These are phyloP conservation scores for Antheraea pernyi DNA, from an alignment of 1,140 invertebrate species.

Conservation along the genomic window DNA sequence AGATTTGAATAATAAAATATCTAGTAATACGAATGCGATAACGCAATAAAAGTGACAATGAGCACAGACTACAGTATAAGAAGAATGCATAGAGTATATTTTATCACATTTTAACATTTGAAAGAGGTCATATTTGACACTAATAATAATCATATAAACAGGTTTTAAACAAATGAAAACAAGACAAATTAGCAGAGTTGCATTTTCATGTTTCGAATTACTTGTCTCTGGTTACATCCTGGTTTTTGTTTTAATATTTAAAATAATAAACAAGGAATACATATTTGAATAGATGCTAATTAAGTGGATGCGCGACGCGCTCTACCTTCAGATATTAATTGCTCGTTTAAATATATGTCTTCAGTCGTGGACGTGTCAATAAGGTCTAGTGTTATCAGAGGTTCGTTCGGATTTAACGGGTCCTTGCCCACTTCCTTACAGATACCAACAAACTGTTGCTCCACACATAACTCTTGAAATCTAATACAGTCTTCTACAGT, in stretches of 20 bases:
- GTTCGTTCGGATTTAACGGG: conserved; percentile 69
- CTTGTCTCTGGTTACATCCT: conserved; percentile 5
- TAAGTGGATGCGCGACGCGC: conserved; percentile 58
- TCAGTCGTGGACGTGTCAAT: conserved; percentile 78
- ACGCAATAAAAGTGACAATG: too few species aligned
- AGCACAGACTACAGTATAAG: too few species aligned
- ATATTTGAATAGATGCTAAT: neutral
- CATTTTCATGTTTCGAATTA: neutral
- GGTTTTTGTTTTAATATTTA: neutral
- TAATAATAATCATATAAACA: too few species aligned
- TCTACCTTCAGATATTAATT: conserved; percentile 76
- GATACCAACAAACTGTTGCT: conserved; percentile 79
- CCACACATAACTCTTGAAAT: conserved; percentile 80
- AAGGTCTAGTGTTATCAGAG: conserved; percentile 77
- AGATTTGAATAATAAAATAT: too few species aligned
- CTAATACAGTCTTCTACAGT: conserved; percentile 79
- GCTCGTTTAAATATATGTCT: conserved; percentile 78
- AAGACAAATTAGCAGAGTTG: neutral
- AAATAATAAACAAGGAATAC: neutral
- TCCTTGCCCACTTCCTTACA: conserved; percentile 76
- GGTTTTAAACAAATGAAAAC: neutral
- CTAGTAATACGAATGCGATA: too few species aligned
- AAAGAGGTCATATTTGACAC: too few species aligned
- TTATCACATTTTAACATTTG: too few species aligned
- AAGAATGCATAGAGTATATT: too few species aligned